Conservation (phyloP, 1,140 invertebrate species). For the Lepidurus arcticus region DNA sequence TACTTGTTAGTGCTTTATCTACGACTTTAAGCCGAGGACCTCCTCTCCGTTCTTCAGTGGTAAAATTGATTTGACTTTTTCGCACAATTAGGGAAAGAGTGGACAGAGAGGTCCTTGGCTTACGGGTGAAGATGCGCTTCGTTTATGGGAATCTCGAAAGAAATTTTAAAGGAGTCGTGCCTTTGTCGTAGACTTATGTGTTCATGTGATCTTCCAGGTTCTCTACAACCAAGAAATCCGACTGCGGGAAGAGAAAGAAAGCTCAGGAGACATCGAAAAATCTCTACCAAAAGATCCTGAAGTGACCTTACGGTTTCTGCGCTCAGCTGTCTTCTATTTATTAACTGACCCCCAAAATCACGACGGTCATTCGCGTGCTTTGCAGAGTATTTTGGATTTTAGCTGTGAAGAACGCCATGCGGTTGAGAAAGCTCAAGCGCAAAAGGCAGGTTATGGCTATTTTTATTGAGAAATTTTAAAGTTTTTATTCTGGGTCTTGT, state of each 20-base stretch:
- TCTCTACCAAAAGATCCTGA: conserved; percentile 57
- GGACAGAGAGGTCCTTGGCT: conserved; percentile 4
- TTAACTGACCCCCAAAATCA: conserved; percentile 78
- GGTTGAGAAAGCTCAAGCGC: conserved; percentile 30
- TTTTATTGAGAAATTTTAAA: conserved; percentile 18
- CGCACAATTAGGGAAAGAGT: neutral
- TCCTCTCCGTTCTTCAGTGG: neutral
- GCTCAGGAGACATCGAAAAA: neutral
- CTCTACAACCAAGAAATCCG: neutral
- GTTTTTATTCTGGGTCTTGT: neutral
- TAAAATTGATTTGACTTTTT: neutral
- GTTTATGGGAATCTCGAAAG: conserved; percentile 19
- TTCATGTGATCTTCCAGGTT: neutral
- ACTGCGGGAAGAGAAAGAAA: conserved; percentile 13
- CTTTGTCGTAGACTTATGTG: neutral
- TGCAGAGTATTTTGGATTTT: conserved; percentile 69
- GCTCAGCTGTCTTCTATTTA: conserved; percentile 84
- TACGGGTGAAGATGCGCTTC: neutral
- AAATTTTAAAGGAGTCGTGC: neutral
- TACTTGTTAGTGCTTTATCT: neutral
- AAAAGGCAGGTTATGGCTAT: conserved; percentile 16
- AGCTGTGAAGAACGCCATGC: conserved; percentile 27
- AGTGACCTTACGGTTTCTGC: conserved; percentile 78
- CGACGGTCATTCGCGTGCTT: conserved; percentile 72
- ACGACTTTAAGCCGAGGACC: neutral